Conservation (phyloP, 2,888 invertebrate species). For the Lissonota sp. region DNA sequence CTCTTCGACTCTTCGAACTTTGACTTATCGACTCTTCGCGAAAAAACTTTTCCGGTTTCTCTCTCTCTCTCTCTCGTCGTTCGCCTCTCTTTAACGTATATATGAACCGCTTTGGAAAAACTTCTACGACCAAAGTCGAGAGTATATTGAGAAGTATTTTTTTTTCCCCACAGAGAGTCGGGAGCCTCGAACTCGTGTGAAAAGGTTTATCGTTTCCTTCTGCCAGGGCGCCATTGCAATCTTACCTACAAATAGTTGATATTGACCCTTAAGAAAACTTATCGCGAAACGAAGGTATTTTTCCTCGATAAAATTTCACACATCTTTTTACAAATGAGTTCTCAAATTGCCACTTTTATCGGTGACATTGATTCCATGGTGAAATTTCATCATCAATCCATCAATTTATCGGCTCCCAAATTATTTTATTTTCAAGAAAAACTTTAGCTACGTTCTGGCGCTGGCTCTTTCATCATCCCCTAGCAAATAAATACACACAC, state of each 20-base stretch:
- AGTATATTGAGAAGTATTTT: constrained; percentile 38
- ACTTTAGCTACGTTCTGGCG: no score
- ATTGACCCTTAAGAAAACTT: constrained; percentile 22
- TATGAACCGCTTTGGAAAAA: constrained; percentile 27
- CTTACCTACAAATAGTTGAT: constrained; percentile 5
- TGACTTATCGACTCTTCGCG: constrained; percentile 58
- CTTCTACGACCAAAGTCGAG: constrained; percentile 30
- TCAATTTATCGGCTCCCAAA: no score
- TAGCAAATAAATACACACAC: background rate
- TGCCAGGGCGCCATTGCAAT: constrained; percentile 18
- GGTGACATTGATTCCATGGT: no score
- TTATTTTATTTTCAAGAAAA: no score
- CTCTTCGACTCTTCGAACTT: constrained; percentile 53
- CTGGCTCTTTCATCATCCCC: constrained; percentile 37
- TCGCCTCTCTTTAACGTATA: constrained; percentile 7
- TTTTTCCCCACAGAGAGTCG: background rate
- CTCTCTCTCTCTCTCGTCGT: background rate
- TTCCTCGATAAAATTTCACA: constrained; percentile 1
- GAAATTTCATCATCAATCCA: no score
- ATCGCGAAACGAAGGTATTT: background rate
- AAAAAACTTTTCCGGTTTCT: constrained; percentile 55
- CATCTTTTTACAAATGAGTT: background rate
- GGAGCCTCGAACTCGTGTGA: constrained; percentile 36
- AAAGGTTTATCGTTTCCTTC: constrained; percentile 46
- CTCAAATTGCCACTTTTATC: no score